Evolutionary conservation across 2,888 invertebrate species (phyloP).

Genomic region (Drosophila imparisetae): DNA sequence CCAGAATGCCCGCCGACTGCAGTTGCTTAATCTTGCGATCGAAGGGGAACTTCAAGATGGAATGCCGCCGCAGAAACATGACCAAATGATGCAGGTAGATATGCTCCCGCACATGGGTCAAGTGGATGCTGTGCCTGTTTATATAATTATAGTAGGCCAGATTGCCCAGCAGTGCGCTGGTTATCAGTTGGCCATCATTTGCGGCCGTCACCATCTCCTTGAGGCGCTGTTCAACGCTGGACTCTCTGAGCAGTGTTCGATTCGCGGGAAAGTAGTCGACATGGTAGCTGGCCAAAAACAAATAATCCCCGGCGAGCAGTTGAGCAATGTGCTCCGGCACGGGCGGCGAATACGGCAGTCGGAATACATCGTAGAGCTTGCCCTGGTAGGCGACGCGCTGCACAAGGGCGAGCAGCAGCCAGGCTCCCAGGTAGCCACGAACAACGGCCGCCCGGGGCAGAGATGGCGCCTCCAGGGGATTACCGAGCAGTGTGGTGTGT

Average conservation of each 20-base stretch:
- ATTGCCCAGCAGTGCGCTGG: conserved; percentile 57
- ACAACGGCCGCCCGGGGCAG: conserved; percentile 59
- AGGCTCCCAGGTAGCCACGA: conserved; percentile 62
- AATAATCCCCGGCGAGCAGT: conserved; percentile 57
- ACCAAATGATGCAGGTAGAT: conserved; percentile 67
- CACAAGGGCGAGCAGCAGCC: conserved; percentile 77
- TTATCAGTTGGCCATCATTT: conserved; percentile 19
- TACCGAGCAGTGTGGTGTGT: conserved; percentile 71
- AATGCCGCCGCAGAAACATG: conserved; percentile 72
- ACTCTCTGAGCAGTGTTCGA: conserved; percentile 39
- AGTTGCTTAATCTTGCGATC: conserved; percentile 70
- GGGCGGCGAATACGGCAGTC: conserved; percentile 56
- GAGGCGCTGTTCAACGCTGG: conserved; percentile 28
- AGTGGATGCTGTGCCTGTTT: conserved; percentile 50
- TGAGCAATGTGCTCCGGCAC: conserved; percentile 64
- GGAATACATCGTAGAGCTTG: conserved; percentile 78
- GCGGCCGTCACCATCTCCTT: conserved; percentile 34
- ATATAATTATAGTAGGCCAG: conserved; percentile 64
- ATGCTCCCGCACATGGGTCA: conserved; percentile 70
- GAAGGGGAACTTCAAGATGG: conserved; percentile 62
- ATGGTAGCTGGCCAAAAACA: conserved; percentile 34
- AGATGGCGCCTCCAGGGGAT: conserved; percentile 50
- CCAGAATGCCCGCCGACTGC: conserved; percentile 66
- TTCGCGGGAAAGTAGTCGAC: conserved; percentile 65
- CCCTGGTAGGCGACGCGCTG: conserved; percentile 82